Base-by-base conservation (phyloP, 2,113 vertebrate genomes). In the Leptosomus discolor region DNA sequence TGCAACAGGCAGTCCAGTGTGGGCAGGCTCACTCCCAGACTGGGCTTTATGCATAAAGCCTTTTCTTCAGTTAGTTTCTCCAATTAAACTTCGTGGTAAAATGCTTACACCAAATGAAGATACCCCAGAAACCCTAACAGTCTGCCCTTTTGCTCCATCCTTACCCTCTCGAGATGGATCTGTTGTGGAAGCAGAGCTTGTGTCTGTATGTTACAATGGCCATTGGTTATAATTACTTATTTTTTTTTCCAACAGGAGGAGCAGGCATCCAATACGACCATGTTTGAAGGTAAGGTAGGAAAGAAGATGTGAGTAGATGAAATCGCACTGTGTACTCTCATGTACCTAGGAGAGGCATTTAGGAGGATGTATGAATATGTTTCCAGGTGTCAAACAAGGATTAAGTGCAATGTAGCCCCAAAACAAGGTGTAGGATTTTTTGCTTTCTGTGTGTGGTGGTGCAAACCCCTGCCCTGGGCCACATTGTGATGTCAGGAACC, bases 261-360 rank as follows among this genome's bases (percentile, higher is more conserved):
- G 45, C 1, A 2, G 19, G 48, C 57, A 80, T 77, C 14, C 63
- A 41, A 14, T 0, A 1, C 0, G 0, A 48, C 16, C 12, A 0
- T 11, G 12, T 63, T 45, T 64, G 76, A 84, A 92, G n/a, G 61
- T 30, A 45, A 58, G 11, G 36, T 27, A 54, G 45, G 43, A 73
- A 73, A 80, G 37, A 57, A 71, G 43, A 73, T 21, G 14, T 18
- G 48, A 81, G 63, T 1, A 63, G 53, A n/a, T 51, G 34, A 85
- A 88, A 74, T 46, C 5, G 8, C 64, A 56, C 39, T 64, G 22
- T 43, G 16, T 50, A 36, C 50, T 79, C 65, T 51, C 53, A 19
- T 15, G 27, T 23, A 82, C 29, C 36, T 80, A 22, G 46, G 41
- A 70, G 46, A 91, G 15, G 22, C 13, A n/a, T 60, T 81, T 77